Evolutionary conservation across 2,113 vertebrate genomes (phyloP), one percentile per base, ranked within the genome.

Genomic region (Pithys albifrons): DNA sequence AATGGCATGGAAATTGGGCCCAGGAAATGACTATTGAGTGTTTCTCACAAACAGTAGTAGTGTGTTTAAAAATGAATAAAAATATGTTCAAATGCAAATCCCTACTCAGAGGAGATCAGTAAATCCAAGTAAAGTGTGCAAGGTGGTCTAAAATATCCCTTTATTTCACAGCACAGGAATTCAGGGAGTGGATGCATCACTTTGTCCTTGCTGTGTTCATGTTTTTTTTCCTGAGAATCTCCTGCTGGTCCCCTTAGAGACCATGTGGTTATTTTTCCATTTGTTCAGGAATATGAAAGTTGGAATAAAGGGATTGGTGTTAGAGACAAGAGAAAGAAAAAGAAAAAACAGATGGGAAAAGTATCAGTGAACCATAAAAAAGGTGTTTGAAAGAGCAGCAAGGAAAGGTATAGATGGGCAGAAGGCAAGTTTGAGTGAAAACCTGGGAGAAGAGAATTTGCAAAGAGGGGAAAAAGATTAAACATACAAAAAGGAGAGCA

Each of bases 101-200:
- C 43, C 23, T 64, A 19, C 20, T 85, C 51, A 74, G 46, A 37
- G 77, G 43, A 67, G 57, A 54, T 6, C 12, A 57, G 14, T 61
- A 57, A 64, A 29, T 45, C 41, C 5, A 70, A 51, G 9, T 28
- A 66, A 46, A 11, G 3, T 41, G 17, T 24, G 7, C 29, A 91
- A 13, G 43, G 14, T 39, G 49, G 2, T 61, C 74, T 3, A 39
- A 8, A 37, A 7, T n/a, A 10, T 55, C 1, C 1, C 39, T 59
- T 48, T 69, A 9, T 16, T 55, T 45, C 45, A 24, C 11, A 6
- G 28, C 8, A 7, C 19, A 31, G 24, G 16, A 72, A 41, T 48
- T 54, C 1, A 2, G 19, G 54, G 24, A 18, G 18, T 22, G 48
- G 3, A n/a, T 1, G 1, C 25, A 35, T 27, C 55, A 27, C 8